phyloP scores from a whole-genome alignment of 2,888 invertebrate genomes.

The Caenorhabditis sp. region DNA sequence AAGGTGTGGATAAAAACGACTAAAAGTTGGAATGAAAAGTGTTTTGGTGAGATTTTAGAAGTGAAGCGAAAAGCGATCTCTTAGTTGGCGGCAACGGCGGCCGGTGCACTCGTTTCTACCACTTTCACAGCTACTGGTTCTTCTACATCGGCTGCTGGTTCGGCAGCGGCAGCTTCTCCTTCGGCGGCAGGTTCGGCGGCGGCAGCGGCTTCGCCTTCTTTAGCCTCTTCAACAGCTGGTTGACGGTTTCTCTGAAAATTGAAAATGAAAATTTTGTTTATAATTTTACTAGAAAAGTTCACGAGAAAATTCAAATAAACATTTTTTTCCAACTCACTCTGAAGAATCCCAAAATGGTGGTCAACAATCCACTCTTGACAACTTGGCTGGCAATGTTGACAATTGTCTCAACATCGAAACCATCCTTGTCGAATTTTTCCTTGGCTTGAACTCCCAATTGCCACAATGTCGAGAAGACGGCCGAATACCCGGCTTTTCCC shows the following conservation, averaged over 20 bases:
- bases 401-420: slow-evolving; percentile 57
- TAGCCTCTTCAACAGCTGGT: slow-evolving; percentile 6
- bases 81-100: neutral
- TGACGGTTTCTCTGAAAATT: slow-evolving; percentile 7
- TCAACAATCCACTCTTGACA: slow-evolving; percentile 56
- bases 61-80: neutral
- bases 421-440: slow-evolving; percentile 56
- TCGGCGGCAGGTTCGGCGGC: neutral
- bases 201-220: slow-evolving; percentile 5
- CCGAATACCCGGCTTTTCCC: slow-evolving; percentile 65
- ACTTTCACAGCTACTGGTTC: neutral
- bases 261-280: neutral
- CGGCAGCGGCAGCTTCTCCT: neutral
- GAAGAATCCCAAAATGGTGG: slow-evolving; percentile 63
- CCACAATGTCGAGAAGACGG: slow-evolving; percentile 66
- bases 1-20: neutral
- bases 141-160: neutral
- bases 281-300: no score
- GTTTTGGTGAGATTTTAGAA: neutral
- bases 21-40: neutral
- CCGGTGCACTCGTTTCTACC: neutral
- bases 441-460: slow-evolving; percentile 54
- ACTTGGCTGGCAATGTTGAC: slow-evolving; percentile 50
- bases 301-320: neutral
- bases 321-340: slow-evolving; percentile 47